Base-by-base conservation (phyloP, 1,140 invertebrate genomes). In the Cotesia typhae region DNA sequence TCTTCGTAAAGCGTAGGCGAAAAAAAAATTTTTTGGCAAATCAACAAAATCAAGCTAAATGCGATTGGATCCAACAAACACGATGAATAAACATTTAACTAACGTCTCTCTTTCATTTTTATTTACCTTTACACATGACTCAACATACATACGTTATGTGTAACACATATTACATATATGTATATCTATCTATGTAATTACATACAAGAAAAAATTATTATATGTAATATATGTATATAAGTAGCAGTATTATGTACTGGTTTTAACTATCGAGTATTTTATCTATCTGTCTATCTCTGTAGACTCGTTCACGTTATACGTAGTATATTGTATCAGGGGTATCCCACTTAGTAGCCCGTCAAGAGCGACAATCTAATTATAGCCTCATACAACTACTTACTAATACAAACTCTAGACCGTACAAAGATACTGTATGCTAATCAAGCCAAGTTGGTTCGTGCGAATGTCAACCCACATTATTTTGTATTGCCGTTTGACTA, bases 361-460 rank as follows among this genome's bases (percentile, higher is more conserved):
- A 76, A 76, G 75, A 79, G 76, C 76, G 75, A 73, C 75, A 80
- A 81, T 82, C 79, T 82, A 83, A 83, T 82, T 82, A 81, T 82
- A 80, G 76, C 35, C 67, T 47, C 70, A 53, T 55, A 35, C 61
- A 47, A 47, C 41, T 47, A 47, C 41, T 47, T 3, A 47, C 41
- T 47, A 47, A 47, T 7, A 47, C 41, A 28, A 28, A 28, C 28
- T 28, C 28, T 28, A 28, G 28, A 47, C 41, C 10, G 10, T 47
- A 47, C 41, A 47, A 47, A 47, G 41, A 47, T 47, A 47, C 41
- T 47, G 4, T 47, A 82, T 82, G 80, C 80, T 82, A 82, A 83
- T 82, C 76, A 74, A 72, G 67, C 55, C 28, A 70, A 47, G 41
- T 47, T 47, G 66, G 36, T 59, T 69, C n/a, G 67, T 53, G 74